Base-by-base conservation (phyloP, 2,888 invertebrate genomes). In the Aleiodes leptofemur region DNA sequence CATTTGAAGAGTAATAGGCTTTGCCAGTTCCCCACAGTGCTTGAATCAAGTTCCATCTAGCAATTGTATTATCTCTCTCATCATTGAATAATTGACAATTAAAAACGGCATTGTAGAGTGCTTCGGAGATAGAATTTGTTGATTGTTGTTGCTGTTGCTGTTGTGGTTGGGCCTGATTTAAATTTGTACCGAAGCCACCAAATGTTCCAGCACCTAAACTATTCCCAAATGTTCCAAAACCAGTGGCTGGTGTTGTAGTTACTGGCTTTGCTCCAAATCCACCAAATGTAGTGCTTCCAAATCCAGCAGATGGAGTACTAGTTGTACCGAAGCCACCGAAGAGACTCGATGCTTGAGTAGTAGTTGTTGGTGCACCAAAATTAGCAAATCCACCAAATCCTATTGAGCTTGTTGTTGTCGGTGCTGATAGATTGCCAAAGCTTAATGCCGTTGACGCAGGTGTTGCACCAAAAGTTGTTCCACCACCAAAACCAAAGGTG, bases 21-120 rank as follows among this genome's bases (percentile, higher is more conserved):
- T 95, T 94, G 4, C 97, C 98, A 13, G 93, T 93, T 16, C 96
- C 97, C 95, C 96, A 96, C 78, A 95, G 93, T 0, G 96, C 96
- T 90, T 98, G 98, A 68, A 99, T 91, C 84, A 97, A 94, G 89
- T 99, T 99, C 95, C 98, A 98, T 86, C 96, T 96, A 3, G 97
- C 97, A 43, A 99, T 92, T 38, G 97, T 95, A 76, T 95, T 94
- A 88, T 99, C 99, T 50, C 98, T 91, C 87, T 99, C 99, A 88
- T 99, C 99, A 14, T 97, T 97, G 88, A 96, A 99, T 68, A 98
- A 93, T 69, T 94, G 94, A 78, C 95, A 95, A 85, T 94, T 94
- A 81, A 94, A 94, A 1, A 96, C 94, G 0, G 95, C 94, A 76
- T 94, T 94, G 8, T 94, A 93, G 57, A 96, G 91, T 0, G 94